phyloP scores from a whole-genome alignment of 2,888 invertebrate species.

The Dasysyrphus albostriatus region DNA sequence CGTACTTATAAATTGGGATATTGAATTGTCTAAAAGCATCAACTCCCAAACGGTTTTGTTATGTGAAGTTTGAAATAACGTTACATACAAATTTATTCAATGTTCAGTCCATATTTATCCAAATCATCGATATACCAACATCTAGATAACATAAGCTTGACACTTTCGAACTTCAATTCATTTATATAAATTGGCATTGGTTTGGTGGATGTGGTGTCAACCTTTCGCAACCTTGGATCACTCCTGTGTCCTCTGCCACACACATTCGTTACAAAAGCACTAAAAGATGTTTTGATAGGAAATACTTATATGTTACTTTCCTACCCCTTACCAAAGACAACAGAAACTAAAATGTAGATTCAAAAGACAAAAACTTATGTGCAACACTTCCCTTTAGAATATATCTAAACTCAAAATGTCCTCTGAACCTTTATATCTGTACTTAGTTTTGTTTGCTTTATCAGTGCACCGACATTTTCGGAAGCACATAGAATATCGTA shows the following conservation, averaged over 20 bases:
- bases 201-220: constrained; percentile 8
- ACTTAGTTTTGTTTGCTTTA: not conserved
- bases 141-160: constrained; percentile 31
- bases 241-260: not conserved
- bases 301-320: not conserved
- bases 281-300: constrained; percentile 8
- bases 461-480: not conserved
- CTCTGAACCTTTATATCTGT: constrained; percentile 32
- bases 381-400: not conserved
- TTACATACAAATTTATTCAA: constrained; percentile 37
- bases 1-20: not conserved
- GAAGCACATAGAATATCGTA: not conserved
- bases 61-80: constrained; percentile 7
- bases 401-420: constrained; percentile 5
- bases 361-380: not conserved
- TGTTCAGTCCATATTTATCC: constrained; percentile 8
- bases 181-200: constrained; percentile 16
- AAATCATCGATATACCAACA: not conserved
- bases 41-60: constrained; percentile 3
- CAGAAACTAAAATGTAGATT: not conserved
- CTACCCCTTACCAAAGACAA: not conserved
- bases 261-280: constrained; percentile 13
- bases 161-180: constrained; percentile 52
- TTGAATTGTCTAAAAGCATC: not conserved
- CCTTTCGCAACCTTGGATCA: constrained; percentile 50